phyloP scores from a whole-genome alignment of 1,140 invertebrate species.

The Pomacea maculata region DNA sequence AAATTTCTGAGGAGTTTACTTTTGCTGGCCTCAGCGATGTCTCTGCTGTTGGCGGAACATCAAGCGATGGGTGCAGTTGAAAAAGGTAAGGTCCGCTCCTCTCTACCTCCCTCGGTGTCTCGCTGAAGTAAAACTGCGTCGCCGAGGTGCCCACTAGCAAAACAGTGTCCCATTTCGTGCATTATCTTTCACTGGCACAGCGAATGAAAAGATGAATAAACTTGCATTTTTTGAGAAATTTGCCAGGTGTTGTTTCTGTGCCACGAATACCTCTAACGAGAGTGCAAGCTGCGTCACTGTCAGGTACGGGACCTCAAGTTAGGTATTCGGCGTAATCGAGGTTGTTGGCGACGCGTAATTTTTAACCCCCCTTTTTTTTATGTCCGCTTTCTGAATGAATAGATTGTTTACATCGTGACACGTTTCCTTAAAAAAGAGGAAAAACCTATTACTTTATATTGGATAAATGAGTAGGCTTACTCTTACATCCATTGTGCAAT shows the following conservation, averaged over 20 bases:
- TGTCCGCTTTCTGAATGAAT: too few relatives aligned
- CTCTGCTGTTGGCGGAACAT: neutral
- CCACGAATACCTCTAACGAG: too few relatives aligned
- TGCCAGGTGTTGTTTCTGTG: neutral
- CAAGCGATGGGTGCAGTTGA: slow-evolving; percentile 10
- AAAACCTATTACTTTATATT: too few relatives aligned
- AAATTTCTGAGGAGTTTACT: slow-evolving; percentile 27
- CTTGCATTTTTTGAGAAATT: neutral
- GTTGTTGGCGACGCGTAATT: too few relatives aligned
- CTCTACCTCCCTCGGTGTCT: neutral
- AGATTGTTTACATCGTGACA: too few relatives aligned
- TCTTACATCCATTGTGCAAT: too few relatives aligned
- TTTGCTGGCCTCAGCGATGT: slow-evolving; percentile 14
- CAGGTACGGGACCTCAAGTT: too few relatives aligned
- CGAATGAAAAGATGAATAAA: neutral
- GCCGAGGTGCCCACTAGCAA: neutral
- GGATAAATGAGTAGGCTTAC: too few relatives aligned
- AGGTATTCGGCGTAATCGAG: too few relatives aligned
- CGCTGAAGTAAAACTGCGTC: neutral
- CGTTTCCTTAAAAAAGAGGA: too few relatives aligned
- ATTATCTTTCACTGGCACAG: neutral
- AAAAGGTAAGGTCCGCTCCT: slow-evolving; percentile 5
- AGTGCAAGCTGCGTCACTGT: too few relatives aligned
- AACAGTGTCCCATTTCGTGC: neutral
- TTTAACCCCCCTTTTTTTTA: too few relatives aligned